Percentiles rank a stretch among this genome's conserved stretches.
Evolutionary conservation across 1,140 invertebrate genomes (phyloP).

Genomic region (Conus betulinus): DNA sequence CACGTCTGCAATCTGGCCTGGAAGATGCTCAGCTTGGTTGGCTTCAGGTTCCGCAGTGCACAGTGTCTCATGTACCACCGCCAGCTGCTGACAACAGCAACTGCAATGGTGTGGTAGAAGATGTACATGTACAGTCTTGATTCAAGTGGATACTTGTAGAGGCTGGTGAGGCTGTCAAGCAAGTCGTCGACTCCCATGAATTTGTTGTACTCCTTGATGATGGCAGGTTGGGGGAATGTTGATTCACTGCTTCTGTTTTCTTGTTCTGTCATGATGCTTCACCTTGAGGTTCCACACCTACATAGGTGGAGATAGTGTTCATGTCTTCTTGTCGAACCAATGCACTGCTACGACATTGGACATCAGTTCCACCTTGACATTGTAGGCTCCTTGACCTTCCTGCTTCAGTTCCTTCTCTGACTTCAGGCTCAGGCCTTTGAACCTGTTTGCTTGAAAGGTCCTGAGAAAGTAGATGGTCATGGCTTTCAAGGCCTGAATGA

Average conservation of each 20-base stretch:
- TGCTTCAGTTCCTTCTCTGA: constrained; percentile 49
- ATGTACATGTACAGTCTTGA: too few species aligned
- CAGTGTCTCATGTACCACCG: too few species aligned
- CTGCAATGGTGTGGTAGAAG: too few species aligned
- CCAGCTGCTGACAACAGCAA: too few species aligned
- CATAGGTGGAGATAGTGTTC: constrained; percentile 42
- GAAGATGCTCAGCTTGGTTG: too few species aligned
- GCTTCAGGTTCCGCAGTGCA: too few species aligned
- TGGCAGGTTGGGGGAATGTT: constrained; percentile 64
- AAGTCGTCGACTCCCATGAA: too few species aligned
- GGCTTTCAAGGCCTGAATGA: constrained; percentile 36
- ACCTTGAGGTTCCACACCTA: constrained; percentile 35
- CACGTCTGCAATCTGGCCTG: too few species aligned
- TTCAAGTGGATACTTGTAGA: too few species aligned
- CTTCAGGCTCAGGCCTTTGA: constrained; percentile 31
- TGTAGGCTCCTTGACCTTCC: constrained; percentile 42
- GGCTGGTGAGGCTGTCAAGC: too few species aligned
- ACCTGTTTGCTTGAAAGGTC: constrained; percentile 44
- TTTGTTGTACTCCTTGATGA: constrained; percentile 71
- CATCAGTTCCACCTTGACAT: constrained; percentile 40
- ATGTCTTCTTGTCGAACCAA: constrained; percentile 48
- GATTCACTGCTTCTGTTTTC: constrained; percentile 59
- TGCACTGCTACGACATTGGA: constrained; percentile 36
- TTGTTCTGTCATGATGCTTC: constrained; percentile 45
- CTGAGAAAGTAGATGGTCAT: constrained; percentile 37